Percentiles rank a stretch among this genome's conserved stretches.
Evolutionary conservation across 2,888 invertebrate genomes (phyloP).

Genomic region (Resseliella maxima): DNA sequence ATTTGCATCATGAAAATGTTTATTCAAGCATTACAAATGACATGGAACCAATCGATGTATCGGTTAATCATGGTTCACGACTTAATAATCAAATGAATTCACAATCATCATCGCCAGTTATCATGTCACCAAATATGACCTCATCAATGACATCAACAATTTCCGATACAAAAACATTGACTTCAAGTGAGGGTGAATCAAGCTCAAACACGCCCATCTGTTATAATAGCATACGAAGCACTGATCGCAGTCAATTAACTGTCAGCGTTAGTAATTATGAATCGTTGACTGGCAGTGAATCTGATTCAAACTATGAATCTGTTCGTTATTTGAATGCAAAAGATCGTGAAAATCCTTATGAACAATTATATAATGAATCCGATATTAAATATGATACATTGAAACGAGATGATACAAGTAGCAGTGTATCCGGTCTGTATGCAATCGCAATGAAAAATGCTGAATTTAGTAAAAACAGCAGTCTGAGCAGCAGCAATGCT

Average conservation of each 20-base stretch:
- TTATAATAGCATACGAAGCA: constrained; percentile 59
- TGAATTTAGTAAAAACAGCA: constrained; percentile 31
- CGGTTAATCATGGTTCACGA: constrained; percentile 64
- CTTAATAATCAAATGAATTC: too few relatives aligned
- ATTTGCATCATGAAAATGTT: constrained; percentile 59
- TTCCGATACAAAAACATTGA: constrained; percentile 60
- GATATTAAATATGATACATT: constrained; percentile 57
- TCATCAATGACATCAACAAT: constrained; percentile 64
- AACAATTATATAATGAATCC: constrained; percentile 70
- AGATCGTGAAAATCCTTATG: constrained; percentile 78
- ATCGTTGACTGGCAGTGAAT: constrained; percentile 82
- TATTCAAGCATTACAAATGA: constrained; percentile 61
- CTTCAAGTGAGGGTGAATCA: constrained; percentile 59
- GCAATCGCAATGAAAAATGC: constrained; percentile 3
- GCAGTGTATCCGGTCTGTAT: constrained; percentile 56
- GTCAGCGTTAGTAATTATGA: constrained; percentile 79
- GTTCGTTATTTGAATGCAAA: constrained; percentile 78
- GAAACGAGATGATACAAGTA: constrained; percentile 58
- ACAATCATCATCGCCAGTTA: constrained; percentile 66
- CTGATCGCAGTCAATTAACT: constrained; percentile 66
- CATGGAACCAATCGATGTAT: constrained; percentile 63
- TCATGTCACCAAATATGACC: constrained; percentile 62
- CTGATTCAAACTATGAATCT: constrained; percentile 86
- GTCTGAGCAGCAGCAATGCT: neutral
- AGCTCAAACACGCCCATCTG: constrained; percentile 69